Conservation (phyloP, 2,113 vertebrate species). For the Pseudorhombus dupliciocellatus region DNA sequence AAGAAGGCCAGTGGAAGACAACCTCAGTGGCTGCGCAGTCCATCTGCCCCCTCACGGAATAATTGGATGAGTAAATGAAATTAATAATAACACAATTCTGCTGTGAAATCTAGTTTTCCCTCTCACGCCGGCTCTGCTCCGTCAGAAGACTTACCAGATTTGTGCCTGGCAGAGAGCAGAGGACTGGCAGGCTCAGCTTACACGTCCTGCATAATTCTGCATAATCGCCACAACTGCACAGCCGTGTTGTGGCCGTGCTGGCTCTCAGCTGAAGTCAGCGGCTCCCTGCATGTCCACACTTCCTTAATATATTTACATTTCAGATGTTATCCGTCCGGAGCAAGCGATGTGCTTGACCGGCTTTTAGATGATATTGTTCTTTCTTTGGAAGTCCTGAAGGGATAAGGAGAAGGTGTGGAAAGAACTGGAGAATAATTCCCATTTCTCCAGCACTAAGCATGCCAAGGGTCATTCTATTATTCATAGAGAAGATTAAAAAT, state of each 20-base stretch:
- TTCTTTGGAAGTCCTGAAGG: background rate
- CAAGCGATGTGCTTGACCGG: background rate
- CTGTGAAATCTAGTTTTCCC: constrained; percentile 27
- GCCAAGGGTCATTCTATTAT: constrained; percentile 52
- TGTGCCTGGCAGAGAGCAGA: constrained; percentile 46
- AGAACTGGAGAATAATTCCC: constrained; percentile 17
- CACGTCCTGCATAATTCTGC: constrained; percentile 69
- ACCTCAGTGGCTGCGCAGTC: constrained; percentile 21
- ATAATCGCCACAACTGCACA: constrained; percentile 60
- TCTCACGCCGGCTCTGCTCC: constrained; percentile 15
- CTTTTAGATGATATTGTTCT: background rate
- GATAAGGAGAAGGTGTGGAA: constrained; percentile 24
- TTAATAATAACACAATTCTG: constrained; percentile 38
- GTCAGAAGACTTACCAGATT: constrained; percentile 54
- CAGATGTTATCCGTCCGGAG: background rate
- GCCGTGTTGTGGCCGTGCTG: constrained; percentile 23
- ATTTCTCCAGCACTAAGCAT: background rate
- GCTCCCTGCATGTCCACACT: background rate
- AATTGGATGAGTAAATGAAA: constrained; percentile 35
- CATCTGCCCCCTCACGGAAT: constrained; percentile 34
- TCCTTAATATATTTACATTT: background rate
- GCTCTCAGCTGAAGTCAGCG: no score
- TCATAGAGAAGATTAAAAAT: constrained; percentile 60
- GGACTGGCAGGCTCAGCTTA: constrained; percentile 46
- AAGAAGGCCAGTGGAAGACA: constrained; percentile 16